Conservation (phyloP, 2,888 invertebrate species). For the Acronicta alni region DNA sequence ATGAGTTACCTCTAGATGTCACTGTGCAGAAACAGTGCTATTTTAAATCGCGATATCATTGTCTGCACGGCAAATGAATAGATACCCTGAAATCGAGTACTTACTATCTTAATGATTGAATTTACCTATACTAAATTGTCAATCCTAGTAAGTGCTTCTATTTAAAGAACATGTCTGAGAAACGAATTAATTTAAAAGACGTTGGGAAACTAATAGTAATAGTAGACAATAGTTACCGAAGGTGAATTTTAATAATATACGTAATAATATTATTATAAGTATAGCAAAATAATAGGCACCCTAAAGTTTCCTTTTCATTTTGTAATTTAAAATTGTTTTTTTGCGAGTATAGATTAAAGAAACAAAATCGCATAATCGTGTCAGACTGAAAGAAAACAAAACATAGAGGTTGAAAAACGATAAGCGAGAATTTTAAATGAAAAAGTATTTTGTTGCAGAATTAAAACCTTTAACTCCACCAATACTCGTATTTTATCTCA, state of each 20-base stretch:
- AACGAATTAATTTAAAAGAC: conserved; percentile 24
- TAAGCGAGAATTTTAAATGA: too few species aligned
- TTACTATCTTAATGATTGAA: background rate
- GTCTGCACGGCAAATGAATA: background rate
- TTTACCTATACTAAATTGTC: background rate
- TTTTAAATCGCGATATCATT: conserved; percentile 20
- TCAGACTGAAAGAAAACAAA: too few species aligned
- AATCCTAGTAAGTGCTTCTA: too few species aligned
- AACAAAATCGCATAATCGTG: too few species aligned
- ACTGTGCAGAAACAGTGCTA: conserved; percentile 1
- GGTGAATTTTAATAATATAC: conserved; percentile 41
- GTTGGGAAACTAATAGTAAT: conserved; percentile 59
- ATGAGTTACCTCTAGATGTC: conserved; percentile 23
- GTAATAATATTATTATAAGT: too few species aligned
- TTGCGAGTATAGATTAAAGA: background rate
- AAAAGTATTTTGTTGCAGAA: conserved; percentile 15
- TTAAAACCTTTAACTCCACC: conserved; percentile 4
- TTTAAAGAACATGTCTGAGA: conserved; percentile 9
- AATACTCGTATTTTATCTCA: background rate
- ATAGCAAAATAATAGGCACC: too few species aligned
- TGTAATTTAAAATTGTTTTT: too few species aligned
- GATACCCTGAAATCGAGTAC: background rate
- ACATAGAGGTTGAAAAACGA: too few species aligned
- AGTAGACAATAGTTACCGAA: conserved; percentile 55
- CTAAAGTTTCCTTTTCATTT: too few species aligned